Evolutionary conservation across 2,113 vertebrate species (phyloP).

Genomic region (Catharus minimus): DNA sequence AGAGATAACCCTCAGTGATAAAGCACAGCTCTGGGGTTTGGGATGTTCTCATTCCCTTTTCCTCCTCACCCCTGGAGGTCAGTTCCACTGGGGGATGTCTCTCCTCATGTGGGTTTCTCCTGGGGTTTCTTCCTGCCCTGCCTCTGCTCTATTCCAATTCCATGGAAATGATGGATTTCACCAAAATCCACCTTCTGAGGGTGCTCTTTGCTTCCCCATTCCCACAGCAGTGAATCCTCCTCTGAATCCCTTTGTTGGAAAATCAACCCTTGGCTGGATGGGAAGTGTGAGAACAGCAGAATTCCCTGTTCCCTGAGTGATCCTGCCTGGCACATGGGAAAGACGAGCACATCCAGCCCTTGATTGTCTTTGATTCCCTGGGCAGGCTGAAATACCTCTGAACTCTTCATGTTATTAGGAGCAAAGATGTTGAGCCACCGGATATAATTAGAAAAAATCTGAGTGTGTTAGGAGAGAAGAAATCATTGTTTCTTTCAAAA

Average conservation of each 20-base stretch:
- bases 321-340: neutral
- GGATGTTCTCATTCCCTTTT: neutral
- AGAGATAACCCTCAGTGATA: too few species aligned
- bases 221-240: neutral
- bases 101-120: neutral
- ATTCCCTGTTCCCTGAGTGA: neutral
- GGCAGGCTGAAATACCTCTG: neutral
- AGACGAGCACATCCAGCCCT: neutral
- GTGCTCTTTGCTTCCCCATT: neutral
- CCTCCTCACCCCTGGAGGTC: neutral
- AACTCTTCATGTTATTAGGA: neutral
- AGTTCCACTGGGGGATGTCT: neutral
- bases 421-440: neutral
- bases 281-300: neutral
- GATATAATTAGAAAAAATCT: slow-evolving; percentile 6
- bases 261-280: neutral
- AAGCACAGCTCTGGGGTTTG: neutral
- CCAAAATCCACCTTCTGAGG: neutral
- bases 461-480: neutral
- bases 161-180: neutral
- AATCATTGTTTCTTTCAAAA: slow-evolving; percentile 42
- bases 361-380: neutral
- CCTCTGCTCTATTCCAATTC: neutral
- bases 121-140: neutral
- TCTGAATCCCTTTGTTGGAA: neutral